Base-by-base conservation (phyloP, 64 coral and sea anemone species). In the Cladopsammia gracilis region DNA sequence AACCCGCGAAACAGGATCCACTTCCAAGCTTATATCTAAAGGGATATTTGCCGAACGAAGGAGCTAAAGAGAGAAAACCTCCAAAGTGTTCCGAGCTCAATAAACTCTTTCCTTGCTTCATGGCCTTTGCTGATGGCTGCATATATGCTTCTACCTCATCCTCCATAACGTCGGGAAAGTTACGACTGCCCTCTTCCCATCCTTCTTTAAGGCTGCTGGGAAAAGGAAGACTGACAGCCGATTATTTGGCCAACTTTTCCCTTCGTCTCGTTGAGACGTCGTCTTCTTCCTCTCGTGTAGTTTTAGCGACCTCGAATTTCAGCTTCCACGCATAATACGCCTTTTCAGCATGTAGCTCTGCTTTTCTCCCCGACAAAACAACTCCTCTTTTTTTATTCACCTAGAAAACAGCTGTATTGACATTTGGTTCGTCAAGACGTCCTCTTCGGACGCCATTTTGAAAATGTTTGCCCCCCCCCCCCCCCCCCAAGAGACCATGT, bases 1-100 rank as follows among this genome's bases (percentile, higher is more conserved):
- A 89, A 89, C 87, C 87, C 34, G 64, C 72, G 57, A 89, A 89
- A 62, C 56, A 89, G 71, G 51, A 89, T 61, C 72, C 87, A 77
- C 19, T 77, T 62, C 72, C 87, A 60, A 89, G 44, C 71, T 62
- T 89, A 15, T 89, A 77, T 43, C 34, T 89, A 19, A 70, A 52
- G 13, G 82, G 62, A 22, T 86, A 86, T 68, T 86, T 6, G 43
- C 53, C 25, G 53, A 84, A 14, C 58, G 16, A 84, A 45, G 68
- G 25, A 24, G 53, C 3, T 44, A 43, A 66, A 25, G 68, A 86
- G 62, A 51, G 82, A 86, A 16, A 10, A 34, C 82, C 82, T 86
- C 82, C 82, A n/a, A n/a, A n/a, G 62, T 86, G 64, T 52, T 10
- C 64, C 5, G 64, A 85, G 22, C 44, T 85, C 23, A 85, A 20